Evolutionary conservation across 2,113 vertebrate species (phyloP), one percentile per base, ranked within the genome.

Genomic region (Dromaius novaehollandiae): DNA sequence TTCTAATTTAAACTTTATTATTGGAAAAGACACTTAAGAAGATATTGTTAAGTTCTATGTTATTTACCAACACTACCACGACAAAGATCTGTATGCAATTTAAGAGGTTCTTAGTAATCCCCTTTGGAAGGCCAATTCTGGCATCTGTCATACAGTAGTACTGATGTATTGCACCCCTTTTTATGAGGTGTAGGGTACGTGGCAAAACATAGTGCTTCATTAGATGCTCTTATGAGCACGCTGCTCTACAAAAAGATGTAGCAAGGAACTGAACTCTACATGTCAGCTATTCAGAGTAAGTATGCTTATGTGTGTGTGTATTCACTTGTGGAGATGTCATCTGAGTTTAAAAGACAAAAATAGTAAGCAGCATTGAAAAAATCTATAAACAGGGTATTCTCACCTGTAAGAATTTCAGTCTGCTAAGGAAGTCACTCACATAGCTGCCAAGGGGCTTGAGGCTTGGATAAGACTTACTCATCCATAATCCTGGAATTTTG

Each of bases 401-500:
- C 68, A 99, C 99, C 98, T 99, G 98, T 70, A 99, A 96, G 98
- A 99, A 99, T 69, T 93, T 97, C 15, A 99, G 97, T 76, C 99
- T 97, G 22, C 98, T 93, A 58, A 99, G 97, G 93, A 99, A 99
- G 97, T 99, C 99, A 11, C 88, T 98, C 89, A 99, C 92, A 9
- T 99, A 99, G 96, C 99, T 98, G 82, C 99, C 99, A 46, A 99
- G 98, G 2, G 99, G 98, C 95, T 99, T 99, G 70, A 99, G 98
- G 96, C 99, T 99, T 75, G 99, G 99, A 90, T 99, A 99, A 9
- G 99, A 99, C 95, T 98, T 99, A 32, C 95, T 98, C 98, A 99
- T 99, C 99, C 99, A 99, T 96, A 98, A 98, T 40, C 83, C 98
- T 16, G 99, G 99, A 77, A 99, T 98, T 73, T 98, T 98, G 63